These are phyloP conservation scores for Oscheius sp. DNA, from an alignment of 1,140 invertebrate genomes.

Conservation along the genomic window DNA sequence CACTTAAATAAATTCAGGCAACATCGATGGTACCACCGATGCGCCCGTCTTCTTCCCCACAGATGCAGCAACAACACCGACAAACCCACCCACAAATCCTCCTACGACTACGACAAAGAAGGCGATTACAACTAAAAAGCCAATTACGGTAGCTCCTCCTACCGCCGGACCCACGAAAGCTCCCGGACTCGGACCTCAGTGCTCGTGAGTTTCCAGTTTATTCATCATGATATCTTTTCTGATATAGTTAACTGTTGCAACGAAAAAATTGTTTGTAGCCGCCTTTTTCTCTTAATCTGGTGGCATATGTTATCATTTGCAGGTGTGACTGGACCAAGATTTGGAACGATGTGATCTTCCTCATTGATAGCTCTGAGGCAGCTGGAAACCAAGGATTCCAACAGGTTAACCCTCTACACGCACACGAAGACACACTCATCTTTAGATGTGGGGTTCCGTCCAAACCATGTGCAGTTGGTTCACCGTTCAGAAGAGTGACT, in stretches of 20 bases:
- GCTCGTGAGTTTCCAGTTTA: not conserved
- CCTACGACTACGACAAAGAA: too few species aligned
- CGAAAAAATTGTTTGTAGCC: not conserved
- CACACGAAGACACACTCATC: too few species aligned
- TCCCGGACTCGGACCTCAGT: not conserved
- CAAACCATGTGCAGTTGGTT: not conserved
- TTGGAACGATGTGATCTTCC: not conserved
- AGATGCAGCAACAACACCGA: too few species aligned
- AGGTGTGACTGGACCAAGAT: not conserved
- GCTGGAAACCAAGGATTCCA: not conserved
- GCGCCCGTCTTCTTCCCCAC: not conserved
- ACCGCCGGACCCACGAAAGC: too few species aligned
- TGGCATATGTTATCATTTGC: not conserved
- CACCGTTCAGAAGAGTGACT: not conserved
- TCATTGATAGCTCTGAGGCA: not conserved
- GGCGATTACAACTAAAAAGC: too few species aligned
- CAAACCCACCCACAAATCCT: not conserved
- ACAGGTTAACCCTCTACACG: too few species aligned
- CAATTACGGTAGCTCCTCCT: too few species aligned
- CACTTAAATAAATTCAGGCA: too few species aligned
- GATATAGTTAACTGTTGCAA: too few species aligned
- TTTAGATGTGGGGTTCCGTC: not conserved
- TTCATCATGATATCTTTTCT: too few species aligned
- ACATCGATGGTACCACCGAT: not conserved
- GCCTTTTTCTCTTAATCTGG: not conserved